A percentile compares a stretch with the other conserved stretches of the same genome.
phyloP scores from a whole-genome alignment of 2,888 invertebrate genomes.

The Hedychridium roseum region DNA sequence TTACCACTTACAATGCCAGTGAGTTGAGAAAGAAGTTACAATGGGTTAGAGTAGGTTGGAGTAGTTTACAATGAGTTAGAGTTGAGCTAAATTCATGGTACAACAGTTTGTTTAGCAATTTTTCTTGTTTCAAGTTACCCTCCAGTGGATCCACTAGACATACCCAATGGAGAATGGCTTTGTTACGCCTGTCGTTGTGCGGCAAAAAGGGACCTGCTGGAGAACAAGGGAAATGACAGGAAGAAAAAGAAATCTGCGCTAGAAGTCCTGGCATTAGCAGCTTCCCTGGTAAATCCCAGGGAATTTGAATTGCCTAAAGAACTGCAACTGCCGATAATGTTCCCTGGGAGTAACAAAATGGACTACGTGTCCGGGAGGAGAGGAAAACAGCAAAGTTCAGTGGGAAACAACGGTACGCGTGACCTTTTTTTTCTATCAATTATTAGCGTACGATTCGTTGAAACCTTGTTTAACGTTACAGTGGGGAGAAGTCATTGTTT shows the following conservation, averaged over 20 bases:
- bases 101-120: not conserved
- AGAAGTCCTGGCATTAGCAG: constrained; percentile 82
- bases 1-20: constrained; percentile 97
- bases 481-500: constrained; percentile 60
- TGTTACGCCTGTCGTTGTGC: constrained; percentile 81
- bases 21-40: constrained; percentile 50
- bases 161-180: constrained; percentile 91
- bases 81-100: not conserved
- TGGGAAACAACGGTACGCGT: constrained; percentile 50
- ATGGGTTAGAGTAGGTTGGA: not conserved
- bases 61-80: not conserved
- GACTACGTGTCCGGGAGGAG: constrained; percentile 54
- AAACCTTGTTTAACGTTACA: too few relatives aligned
- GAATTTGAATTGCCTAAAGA: constrained; percentile 90
- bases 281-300: constrained; percentile 84
- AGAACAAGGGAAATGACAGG: constrained; percentile 31
- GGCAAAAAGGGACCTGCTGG: constrained; percentile 52
- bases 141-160: constrained; percentile 86
- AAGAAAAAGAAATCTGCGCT: constrained; percentile 68
- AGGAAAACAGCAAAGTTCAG: constrained; percentile 47
- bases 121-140: constrained; percentile 77
- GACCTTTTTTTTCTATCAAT: too few relatives aligned
- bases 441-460: too few relatives aligned
- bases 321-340: constrained; percentile 77
- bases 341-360: constrained; percentile 86